phyloP scores from a whole-genome alignment of 1,140 invertebrate genomes.

The Vollenhovia emeryi region DNA sequence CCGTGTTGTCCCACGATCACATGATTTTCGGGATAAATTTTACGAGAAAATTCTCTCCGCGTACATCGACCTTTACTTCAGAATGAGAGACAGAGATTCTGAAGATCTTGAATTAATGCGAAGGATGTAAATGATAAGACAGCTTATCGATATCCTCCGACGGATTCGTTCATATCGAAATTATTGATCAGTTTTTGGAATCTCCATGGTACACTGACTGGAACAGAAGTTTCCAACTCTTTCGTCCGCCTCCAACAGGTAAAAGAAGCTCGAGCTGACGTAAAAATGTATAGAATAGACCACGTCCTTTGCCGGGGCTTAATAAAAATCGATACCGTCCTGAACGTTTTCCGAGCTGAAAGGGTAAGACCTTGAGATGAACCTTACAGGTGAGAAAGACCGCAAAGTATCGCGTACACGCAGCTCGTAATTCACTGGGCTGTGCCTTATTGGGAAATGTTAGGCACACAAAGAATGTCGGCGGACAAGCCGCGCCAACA shows the following conservation, averaged over 20 bases:
- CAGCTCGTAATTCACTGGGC: background rate
- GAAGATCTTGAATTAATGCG: constrained; percentile 1
- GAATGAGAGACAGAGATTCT: background rate
- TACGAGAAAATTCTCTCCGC: no score
- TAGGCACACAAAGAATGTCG: background rate
- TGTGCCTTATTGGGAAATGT: background rate
- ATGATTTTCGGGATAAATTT: no score
- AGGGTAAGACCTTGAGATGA: background rate
- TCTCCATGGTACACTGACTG: background rate
- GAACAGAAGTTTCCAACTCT: background rate
- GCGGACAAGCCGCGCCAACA: background rate
- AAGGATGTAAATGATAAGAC: background rate
- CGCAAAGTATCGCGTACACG: background rate
- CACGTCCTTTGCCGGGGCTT: background rate
- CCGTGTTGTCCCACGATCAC: no score
- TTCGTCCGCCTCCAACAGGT: background rate
- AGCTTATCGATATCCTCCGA: background rate
- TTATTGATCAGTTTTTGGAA: background rate
- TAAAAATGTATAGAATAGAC: background rate
- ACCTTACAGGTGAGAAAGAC: background rate
- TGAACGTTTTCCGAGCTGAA: background rate
- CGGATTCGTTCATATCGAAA: background rate
- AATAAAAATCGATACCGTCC: constrained; percentile 2
- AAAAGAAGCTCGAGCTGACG: background rate
- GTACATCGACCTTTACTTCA: background rate